Evolutionary conservation across 2,113 vertebrate species (phyloP), one percentile per base, ranked within the genome.

Genomic region (Anoura caudifer): DNA sequence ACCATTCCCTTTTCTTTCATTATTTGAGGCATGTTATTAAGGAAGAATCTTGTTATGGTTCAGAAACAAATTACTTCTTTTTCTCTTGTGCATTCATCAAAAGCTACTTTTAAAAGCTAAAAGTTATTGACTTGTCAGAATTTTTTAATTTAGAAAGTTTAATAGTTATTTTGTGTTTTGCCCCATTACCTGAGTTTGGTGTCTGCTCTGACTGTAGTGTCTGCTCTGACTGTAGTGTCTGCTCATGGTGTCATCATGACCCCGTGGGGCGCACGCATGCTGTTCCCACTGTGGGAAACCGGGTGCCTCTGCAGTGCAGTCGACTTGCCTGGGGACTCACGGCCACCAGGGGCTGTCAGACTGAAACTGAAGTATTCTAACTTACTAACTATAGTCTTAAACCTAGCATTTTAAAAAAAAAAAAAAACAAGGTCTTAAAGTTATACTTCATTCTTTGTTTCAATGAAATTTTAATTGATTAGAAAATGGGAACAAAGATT

Each of bases 21-120:
- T 79, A 84, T 87, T 91, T 90, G 67, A 81, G 52, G 50, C 52
- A 0, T 43, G 1, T 95, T 76, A 65, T 38, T 88, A 77, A 88
- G 31, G 67, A 93, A 94, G 38, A 91, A 67, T n/a, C 36, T 80
- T 56, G 45, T 69, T 56, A 54, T 75, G 14, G 43, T 73, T 93
- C 24, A 43, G 47, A 87, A 90, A 41, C 28, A 59, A 65, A 47
- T 69, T 79, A 36, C 52, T 73, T 79, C 36, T 79, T 84, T 89
- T 93, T 84, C 52, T 80, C 50, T 69, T 79, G 10, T 77, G 41
- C 33, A 52, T 96, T 38, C 84, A 88, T 8, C 26, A 70, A 81
- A 81, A 87, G 56, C 43, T 70, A 69, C 56, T 92, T 91, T 73
- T 90, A 69, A 65, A 90, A 83, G 76, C 47, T 91, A 87, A 95